A percentile compares a stretch with the other conserved stretches of the same genome.
Evolutionary conservation across 2,888 invertebrate genomes (phyloP).

Genomic region (Lasioglossum malachurum): DNA sequence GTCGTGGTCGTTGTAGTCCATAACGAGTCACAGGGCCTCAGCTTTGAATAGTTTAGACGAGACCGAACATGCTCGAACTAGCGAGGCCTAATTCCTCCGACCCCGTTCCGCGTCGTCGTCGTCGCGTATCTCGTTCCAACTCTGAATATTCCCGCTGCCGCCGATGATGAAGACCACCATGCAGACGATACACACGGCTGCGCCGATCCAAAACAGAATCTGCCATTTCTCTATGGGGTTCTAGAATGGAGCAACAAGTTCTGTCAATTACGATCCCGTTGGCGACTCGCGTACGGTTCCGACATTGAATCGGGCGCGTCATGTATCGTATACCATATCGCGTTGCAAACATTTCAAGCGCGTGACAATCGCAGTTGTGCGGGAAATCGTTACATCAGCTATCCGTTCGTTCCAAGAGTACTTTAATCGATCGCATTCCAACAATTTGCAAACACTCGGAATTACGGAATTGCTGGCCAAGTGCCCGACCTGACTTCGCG

Average conservation of each 20-base stretch:
- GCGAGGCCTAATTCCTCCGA: background rate
- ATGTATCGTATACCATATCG: background rate
- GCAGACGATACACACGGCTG: slow-evolving; percentile 77
- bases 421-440: background rate
- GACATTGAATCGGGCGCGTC: background rate
- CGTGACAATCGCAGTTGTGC: background rate
- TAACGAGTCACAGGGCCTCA: background rate
- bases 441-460: background rate
- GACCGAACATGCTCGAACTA: background rate
- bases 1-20: background rate
- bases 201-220: slow-evolving; percentile 83
- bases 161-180: slow-evolving; percentile 83
- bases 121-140: slow-evolving; percentile 80
- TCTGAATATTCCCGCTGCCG: slow-evolving; percentile 83
- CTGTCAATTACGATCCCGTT: background rate
- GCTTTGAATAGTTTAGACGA: background rate
- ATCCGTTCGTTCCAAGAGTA: background rate
- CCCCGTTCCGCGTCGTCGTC: background rate
- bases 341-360: background rate
- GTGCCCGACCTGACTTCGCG: no score
- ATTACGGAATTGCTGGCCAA: background rate
- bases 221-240: slow-evolving; percentile 83
- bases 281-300: background rate
- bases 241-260: slow-evolving; percentile 67
- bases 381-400: background rate